Evolutionary conservation across 2,113 vertebrate species (phyloP).

Genomic region (Rhinopomastus cyanomelas): DNA sequence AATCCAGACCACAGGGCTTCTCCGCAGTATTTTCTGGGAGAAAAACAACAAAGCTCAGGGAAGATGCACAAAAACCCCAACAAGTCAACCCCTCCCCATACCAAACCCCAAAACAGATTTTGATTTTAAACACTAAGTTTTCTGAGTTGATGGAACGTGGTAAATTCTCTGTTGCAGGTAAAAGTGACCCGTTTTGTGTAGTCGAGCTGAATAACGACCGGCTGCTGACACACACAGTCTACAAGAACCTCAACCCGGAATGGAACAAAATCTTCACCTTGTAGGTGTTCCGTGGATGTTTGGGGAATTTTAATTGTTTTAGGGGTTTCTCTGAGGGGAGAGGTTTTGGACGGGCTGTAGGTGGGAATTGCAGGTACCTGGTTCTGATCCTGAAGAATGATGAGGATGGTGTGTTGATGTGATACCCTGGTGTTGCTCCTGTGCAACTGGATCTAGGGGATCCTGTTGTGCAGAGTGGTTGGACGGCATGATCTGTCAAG

Average conservation of each 20-base stretch:
- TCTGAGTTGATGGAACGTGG: not conserved
- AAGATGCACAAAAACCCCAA: not conserved
- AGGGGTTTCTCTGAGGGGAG: too few relatives aligned
- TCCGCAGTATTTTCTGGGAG: not conserved
- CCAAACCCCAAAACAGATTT: not conserved
- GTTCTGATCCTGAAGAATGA: too few relatives aligned
- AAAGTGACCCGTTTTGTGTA: constrained; percentile 98
- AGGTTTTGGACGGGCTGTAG: not conserved
- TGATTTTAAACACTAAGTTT: not conserved
- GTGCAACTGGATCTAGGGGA: too few relatives aligned
- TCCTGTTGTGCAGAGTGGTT: too few relatives aligned
- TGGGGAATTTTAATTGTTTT: too few relatives aligned
- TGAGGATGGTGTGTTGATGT: too few relatives aligned
- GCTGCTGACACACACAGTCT: constrained; percentile 94
- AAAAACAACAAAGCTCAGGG: not conserved
- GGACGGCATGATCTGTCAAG: too few relatives aligned
- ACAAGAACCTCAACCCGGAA: constrained; percentile 96
- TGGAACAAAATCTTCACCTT: constrained; percentile 99
- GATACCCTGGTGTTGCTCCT: too few relatives aligned
- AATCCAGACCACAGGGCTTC: not conserved
- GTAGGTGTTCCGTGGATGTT: constrained; percentile 79
- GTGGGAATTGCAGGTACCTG: not conserved
- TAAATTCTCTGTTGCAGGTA: constrained; percentile 79
- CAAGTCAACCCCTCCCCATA: too few relatives aligned
- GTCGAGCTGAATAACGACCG: constrained; percentile 97